phyloP scores from a whole-genome alignment of 2,888 invertebrate species.

The Trachelus iudaicus region DNA sequence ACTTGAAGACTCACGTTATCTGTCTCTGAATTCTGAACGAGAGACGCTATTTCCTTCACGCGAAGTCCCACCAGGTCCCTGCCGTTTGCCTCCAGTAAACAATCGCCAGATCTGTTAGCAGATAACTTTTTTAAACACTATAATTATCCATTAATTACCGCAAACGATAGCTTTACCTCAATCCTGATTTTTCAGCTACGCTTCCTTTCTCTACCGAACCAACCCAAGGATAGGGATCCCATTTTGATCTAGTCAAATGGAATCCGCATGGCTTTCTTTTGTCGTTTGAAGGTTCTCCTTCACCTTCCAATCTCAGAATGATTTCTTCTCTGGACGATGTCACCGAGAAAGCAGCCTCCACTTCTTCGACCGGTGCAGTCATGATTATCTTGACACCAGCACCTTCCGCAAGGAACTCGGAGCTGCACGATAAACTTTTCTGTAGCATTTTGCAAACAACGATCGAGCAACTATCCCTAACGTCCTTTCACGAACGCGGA shows the following conservation, averaged over 20 bases:
- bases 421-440: constrained; percentile 14
- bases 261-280: constrained; percentile 73
- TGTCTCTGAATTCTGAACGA: constrained; percentile 43
- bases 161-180: constrained; percentile 61
- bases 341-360: background rate
- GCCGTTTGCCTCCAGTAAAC: constrained; percentile 75
- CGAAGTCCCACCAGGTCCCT: constrained; percentile 69
- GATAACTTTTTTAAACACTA: background rate
- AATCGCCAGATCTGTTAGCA: constrained; percentile 72
- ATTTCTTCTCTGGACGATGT: constrained; percentile 12
- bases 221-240: constrained; percentile 88
- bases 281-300: constrained; percentile 16
- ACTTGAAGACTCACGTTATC: constrained; percentile 48
- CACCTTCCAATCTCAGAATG: constrained; percentile 1
- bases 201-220: constrained; percentile 74
- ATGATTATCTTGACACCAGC: constrained; percentile 43
- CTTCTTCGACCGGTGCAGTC: constrained; percentile 29
- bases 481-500: background rate
- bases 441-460: background rate
- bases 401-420: constrained; percentile 37
- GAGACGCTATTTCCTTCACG: constrained; percentile 67
- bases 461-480: background rate
- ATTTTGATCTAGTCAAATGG: constrained; percentile 78
- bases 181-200: constrained; percentile 73
- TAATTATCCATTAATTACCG: background rate